A percentile compares a stretch with the other conserved stretches of the same genome.
Evolutionary conservation across 1,140 invertebrate genomes (phyloP).

Genomic region (Camponotus pennsylvanicus): DNA sequence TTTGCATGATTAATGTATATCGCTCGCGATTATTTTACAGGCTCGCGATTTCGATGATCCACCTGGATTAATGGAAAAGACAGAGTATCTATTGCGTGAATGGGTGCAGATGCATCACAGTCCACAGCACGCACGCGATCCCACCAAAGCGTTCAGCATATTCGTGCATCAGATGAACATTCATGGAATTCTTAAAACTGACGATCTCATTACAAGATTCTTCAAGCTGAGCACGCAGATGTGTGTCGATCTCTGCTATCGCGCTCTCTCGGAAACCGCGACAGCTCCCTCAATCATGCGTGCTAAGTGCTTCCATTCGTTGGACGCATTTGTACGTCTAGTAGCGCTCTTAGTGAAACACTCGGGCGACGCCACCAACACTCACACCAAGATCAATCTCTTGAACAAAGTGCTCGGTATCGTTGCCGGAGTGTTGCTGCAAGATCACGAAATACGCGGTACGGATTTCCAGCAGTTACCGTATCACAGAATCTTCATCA

Average conservation of each 20-base stretch:
- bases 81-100: constrained; percentile 96
- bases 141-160: constrained; percentile 96
- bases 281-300: constrained; percentile 90
- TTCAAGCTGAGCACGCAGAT: constrained; percentile 98
- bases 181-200: constrained; percentile 98
- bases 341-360: constrained; percentile 99
- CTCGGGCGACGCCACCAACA: constrained; percentile 95
- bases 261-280: constrained; percentile 88
- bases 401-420: constrained; percentile 98
- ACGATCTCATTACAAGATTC: constrained; percentile 98
- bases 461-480: constrained; percentile 98
- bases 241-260: constrained; percentile 98
- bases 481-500: constrained; percentile 98
- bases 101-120: constrained; percentile 97
- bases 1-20: constrained; percentile 29
- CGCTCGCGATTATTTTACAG: constrained; percentile 83
- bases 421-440: constrained; percentile 96
- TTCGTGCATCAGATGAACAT: constrained; percentile 99
- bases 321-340: constrained; percentile 98
- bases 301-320: constrained; percentile 97
- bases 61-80: constrained; percentile 97
- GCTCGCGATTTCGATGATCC: constrained; percentile 97
- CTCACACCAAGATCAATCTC: constrained; percentile 97
- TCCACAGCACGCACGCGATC: constrained; percentile 92
- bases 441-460: constrained; percentile 96